Percentiles rank a stretch among this genome's conserved stretches.
These are phyloP conservation scores for Anguilla pacifica DNA, from an alignment of 2,797 vertebrate species.

Conservation along the genomic window DNA sequence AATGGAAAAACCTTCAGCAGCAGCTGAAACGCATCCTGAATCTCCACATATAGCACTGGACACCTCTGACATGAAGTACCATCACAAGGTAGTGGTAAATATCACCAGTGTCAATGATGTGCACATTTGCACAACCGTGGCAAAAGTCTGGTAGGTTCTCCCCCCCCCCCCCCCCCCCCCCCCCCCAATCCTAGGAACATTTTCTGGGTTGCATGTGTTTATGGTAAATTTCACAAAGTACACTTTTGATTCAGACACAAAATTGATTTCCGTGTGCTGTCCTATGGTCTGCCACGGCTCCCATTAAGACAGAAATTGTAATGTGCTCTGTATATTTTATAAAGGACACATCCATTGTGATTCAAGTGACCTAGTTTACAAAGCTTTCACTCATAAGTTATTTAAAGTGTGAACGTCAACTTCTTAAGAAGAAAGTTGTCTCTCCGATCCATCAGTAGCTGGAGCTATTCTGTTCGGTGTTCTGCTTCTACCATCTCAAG, in stretches of 20 bases:
- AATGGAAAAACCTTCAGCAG: background rate
- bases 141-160: background rate
- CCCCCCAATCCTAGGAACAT: background rate
- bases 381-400: conserved; percentile 60
- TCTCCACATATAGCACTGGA: background rate
- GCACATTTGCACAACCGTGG: background rate
- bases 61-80: background rate
- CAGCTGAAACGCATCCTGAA: background rate
- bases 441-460: conserved; percentile 13
- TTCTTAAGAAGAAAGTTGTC: conserved; percentile 27
- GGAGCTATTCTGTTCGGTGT: conserved; percentile 18
- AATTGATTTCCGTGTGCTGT: background rate
- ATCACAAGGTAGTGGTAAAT: background rate
- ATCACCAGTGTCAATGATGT: background rate
- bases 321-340: conserved; percentile 65
- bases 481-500: conserved; percentile 35
- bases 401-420: conserved; percentile 57
- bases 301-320: background rate
- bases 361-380: conserved; percentile 55
- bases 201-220: background rate
- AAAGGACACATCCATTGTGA: conserved; percentile 59
- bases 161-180: too few relatives aligned
- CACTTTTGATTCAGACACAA: background rate
- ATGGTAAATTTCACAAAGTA: background rate
- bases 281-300: background rate